phyloP scores from a whole-genome alignment of 2,113 vertebrate genomes.

The Lanius ludovicianus region DNA sequence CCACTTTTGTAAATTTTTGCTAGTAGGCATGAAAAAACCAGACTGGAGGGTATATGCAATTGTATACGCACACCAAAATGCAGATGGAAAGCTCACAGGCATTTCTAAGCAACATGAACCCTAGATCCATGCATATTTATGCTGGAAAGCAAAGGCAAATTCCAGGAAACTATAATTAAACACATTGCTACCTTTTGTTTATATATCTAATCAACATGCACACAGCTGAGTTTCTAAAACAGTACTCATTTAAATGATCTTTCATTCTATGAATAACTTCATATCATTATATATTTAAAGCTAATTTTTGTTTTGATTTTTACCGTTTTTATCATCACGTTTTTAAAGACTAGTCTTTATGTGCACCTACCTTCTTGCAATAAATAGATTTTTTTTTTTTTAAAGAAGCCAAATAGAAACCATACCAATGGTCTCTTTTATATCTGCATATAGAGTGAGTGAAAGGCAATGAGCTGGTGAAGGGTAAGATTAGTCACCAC shows the following conservation, averaged over 20 bases:
- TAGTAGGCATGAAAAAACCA: background rate
- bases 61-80: background rate
- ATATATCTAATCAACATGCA: background rate
- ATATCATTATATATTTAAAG: background rate
- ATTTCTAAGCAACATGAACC: background rate
- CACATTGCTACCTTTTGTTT: background rate
- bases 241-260: background rate
- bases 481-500: background rate
- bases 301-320: background rate
- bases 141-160: background rate
- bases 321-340: background rate
- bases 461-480: background rate
- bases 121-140: background rate
- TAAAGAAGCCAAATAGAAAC: background rate
- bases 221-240: slow-evolving; percentile 7
- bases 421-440: background rate
- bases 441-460: background rate
- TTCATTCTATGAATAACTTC: background rate
- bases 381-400: background rate
- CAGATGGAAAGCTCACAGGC: background rate
- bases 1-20: background rate
- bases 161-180: slow-evolving; percentile 7
- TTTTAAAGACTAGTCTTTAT: background rate
- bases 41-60: background rate
- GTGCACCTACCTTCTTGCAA: background rate